Conservation (phyloP, 2,888 invertebrate genomes). For the Pammene fasciana region DNA sequence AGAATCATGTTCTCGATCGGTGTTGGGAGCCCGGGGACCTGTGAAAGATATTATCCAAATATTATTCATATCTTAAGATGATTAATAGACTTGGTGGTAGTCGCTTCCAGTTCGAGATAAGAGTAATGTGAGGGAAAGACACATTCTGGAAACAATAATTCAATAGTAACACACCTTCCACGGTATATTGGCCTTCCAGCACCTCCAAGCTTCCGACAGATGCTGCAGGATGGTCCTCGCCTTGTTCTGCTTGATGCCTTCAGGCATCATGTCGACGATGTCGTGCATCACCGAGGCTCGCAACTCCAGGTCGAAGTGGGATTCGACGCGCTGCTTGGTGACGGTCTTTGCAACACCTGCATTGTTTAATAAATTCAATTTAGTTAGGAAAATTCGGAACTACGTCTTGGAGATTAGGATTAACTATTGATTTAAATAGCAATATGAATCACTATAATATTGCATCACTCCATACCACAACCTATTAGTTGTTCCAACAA, state of each 20-base stretch:
- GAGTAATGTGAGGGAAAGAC: no score
- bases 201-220: conserved; percentile 99
- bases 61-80: no score
- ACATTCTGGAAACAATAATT: no score
- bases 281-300: conserved; percentile 98
- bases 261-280: conserved; percentile 99
- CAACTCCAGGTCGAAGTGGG: conserved; percentile 99
- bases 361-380: background rate
- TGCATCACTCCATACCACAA: no score
- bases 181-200: conserved; percentile 99
- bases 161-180: conserved; percentile 91
- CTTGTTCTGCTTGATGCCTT: conserved; percentile 99
- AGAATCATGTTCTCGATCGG: conserved; percentile 99
- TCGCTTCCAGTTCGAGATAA: no score
- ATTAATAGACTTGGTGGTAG: no score
- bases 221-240: conserved; percentile 99
- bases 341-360: conserved; percentile 98
- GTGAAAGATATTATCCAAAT: background rate
- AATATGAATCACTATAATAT: no score
- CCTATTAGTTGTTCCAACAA: no score
- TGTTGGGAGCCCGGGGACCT: conserved; percentile 98
- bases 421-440: no score
- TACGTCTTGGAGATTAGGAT: no score
- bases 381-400: background rate
- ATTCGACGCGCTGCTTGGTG: conserved; percentile 99